Percentiles rank a stretch among this genome's conserved stretches.
Evolutionary conservation across 2,113 vertebrate genomes (phyloP).

Genomic region (Procavia capensis): DNA sequence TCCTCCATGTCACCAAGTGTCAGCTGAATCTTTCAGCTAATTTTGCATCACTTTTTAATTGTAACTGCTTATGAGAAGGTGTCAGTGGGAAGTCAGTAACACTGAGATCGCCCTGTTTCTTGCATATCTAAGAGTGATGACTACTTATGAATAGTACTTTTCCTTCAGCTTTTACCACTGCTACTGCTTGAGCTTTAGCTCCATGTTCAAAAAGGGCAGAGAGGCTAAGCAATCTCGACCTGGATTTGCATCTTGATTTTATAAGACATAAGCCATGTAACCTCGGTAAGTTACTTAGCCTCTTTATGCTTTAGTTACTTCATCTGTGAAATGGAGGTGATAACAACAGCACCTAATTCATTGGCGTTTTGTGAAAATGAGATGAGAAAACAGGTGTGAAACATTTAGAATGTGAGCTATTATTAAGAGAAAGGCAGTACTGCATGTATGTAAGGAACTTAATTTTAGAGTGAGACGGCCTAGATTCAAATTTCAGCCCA

Average conservation of each 20-base stretch:
- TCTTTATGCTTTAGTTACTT: neutral
- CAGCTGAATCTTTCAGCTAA: slow-evolving; percentile 1
- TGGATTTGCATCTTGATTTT: neutral
- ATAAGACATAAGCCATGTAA: neutral
- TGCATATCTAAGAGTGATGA: neutral
- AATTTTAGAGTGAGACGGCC: slow-evolving; percentile 18
- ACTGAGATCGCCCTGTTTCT: neutral
- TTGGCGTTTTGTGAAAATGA: slow-evolving; percentile 9
- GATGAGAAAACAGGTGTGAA: slow-evolving; percentile 32
- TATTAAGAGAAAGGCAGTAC: neutral
- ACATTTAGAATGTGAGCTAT: neutral
- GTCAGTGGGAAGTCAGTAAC: neutral
- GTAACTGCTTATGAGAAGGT: neutral
- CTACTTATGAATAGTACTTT: neutral
- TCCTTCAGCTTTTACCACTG: neutral
- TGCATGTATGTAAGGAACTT: neutral
- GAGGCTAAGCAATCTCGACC: neutral
- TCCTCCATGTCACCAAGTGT: neutral
- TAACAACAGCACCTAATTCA: neutral
- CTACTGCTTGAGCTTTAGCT: neutral
- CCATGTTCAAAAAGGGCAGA: slow-evolving; percentile 3
- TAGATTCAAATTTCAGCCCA: neutral
- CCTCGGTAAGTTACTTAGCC: neutral
- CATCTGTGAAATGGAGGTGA: neutral
- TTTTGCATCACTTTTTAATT: slow-evolving; percentile 17